Evolutionary conservation across 64 coral and sea anemone species (phyloP).

Genomic region (Astreopora myriophthalma): DNA sequence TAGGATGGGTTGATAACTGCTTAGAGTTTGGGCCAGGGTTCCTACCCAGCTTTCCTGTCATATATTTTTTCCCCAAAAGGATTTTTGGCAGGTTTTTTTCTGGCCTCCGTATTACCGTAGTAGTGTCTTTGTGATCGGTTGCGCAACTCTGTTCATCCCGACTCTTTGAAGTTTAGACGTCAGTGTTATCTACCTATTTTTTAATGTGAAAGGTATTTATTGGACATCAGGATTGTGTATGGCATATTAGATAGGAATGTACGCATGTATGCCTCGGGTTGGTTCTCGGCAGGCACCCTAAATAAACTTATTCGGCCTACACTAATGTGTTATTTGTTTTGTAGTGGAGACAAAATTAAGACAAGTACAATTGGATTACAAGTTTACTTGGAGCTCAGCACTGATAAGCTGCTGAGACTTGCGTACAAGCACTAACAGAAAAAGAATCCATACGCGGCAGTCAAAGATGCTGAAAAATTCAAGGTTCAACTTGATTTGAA

Average conservation of each 20-base stretch:
- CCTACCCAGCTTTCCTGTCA: not conserved
- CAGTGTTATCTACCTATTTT: not conserved
- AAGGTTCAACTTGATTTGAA: no score
- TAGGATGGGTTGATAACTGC: not conserved
- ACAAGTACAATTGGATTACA: no score
- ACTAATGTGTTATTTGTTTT: not conserved
- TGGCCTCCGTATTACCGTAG: conserved; percentile 20
- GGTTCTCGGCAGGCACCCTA: not conserved
- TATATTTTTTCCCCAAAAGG: not conserved
- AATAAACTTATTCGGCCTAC: not conserved
- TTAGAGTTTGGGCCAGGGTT: not conserved
- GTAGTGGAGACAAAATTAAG: no score
- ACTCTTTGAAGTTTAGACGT: not conserved
- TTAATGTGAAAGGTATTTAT: conserved; percentile 26
- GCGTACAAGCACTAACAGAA: no score
- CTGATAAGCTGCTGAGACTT: no score
- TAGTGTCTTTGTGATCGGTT: conserved; percentile 18
- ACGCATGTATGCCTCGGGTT: conserved; percentile 19
- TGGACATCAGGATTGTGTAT: conserved; percentile 8
- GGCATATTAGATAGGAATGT: not conserved
- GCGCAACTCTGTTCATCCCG: not conserved
- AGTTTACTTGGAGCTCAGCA: no score
- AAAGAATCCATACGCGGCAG: no score
- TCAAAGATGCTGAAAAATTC: no score
- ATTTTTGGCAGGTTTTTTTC: not conserved